Evolutionary conservation across 1,140 invertebrate species (phyloP), one percentile per base, ranked within the genome.

Genomic region (Hyphantria cunea): DNA sequence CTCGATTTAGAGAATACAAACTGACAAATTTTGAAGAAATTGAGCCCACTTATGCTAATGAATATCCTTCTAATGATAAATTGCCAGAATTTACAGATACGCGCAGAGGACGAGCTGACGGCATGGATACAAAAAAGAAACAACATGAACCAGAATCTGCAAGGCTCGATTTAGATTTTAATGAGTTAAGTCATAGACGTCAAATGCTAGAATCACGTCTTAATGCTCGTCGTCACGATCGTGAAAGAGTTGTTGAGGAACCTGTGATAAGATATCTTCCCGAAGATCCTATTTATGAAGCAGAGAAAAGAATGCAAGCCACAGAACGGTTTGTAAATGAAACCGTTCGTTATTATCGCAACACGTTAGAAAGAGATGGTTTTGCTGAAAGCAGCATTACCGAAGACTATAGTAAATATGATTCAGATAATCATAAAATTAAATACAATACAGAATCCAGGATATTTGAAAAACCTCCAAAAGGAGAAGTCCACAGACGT

Each of bases 121-220:
- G 94, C 3, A 95, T 93, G 92, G 93, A 94, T 69, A 89, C 93
- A 1, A 93, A 92, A 69, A 89, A 92, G 60, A 91, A 92, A 55
- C 89, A 92, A 64, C 92, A 81, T 67, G 91, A 91, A 53, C 82
- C 91, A 33, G 89, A 92, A 66, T 64, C 58, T 39, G 73, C 72
- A 50, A 89, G 90, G 67, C 54, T 84, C 34, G 83, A 88, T 55
- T 80, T 91, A 68, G 82, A 88, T 69, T 89, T 92, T 34, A 92
- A 90, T 65, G 94, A 95, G 70, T 70, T 96, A 37, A 95, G 94
- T 75, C 93, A 94, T n/a, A 90, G 95, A 31, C 88, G 95, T 14
- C 94, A 95, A 44, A 89, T 95, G n/a, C 88, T 96, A 3, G 95
- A 96, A 78, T 95, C 95, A 0, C 92, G 95, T 51, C 93, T 94